Base-by-base conservation (phyloP, 2,797 vertebrate species). In the Lophius americanus region DNA sequence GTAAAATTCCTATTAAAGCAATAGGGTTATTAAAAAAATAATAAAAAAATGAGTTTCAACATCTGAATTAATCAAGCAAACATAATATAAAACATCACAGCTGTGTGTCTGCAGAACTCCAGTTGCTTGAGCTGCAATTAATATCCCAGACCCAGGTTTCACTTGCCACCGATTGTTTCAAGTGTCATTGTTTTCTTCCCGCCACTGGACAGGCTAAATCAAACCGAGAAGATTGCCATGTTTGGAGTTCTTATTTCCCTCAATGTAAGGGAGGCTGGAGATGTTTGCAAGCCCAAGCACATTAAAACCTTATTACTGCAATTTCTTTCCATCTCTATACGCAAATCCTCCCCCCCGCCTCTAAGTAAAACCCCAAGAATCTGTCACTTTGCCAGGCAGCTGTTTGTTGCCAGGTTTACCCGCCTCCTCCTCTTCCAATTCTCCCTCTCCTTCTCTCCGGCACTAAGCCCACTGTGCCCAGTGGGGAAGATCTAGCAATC, bases 401-500 rank as follows among this genome's bases (percentile, higher is more conserved):
- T 90, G 88, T 89, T 87, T 73, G 72, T 91, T 86, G 85, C 73
- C 84, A 84, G 83, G 73, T 81, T 79, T 70, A 70, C 59, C n/a
- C 56, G 54, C 51, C 46, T 44, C 41, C 73, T 53, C 53, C 60
- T 14, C 13, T 47, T 49, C 48, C 36, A 51, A 9, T 13, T 23
- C 52, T 50, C 36, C 7, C 2, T 33, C 55, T 33, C 10, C 6
- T 58, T 64, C 78, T 77, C 75, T 68, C 69, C 67, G 73, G 67
- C 86, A 74, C 68, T 67, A 68, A 86, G 90, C 85, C 88, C 58
- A 86, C 76, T 76, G 82, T 81, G 88, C 86, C 64, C 86, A 63
- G 67, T 85, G 72, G 90, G 74, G 86, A 85, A 90, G 76, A 85
- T 85, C 87, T 88, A 87, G 88, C 89, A 91, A 88, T 88, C 86